A percentile compares a stretch with the other conserved stretches of the same genome.
These are phyloP conservation scores for Morone chrysops DNA, from an alignment of 2,113 vertebrate genomes.

Conservation along the genomic window DNA sequence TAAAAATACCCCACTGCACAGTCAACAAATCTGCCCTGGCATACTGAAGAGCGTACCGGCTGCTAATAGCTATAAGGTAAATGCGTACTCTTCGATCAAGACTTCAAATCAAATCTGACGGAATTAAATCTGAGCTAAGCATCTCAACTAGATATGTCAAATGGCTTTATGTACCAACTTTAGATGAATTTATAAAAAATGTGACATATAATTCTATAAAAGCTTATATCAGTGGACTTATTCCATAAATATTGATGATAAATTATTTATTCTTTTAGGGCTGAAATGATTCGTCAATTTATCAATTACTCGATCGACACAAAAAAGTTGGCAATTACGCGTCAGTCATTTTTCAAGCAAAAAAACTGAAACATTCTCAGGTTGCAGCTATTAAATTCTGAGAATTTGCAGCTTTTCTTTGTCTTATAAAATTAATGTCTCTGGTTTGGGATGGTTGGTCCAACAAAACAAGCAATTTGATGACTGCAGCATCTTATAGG, in stretches of 20 bases:
- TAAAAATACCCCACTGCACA: constrained; percentile 53
- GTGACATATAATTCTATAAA: not conserved
- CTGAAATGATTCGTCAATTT: not conserved
- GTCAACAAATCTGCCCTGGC: constrained; percentile 63
- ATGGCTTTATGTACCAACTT: not conserved
- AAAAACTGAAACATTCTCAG: not conserved
- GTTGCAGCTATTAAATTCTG: not conserved
- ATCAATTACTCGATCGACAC: not conserved
- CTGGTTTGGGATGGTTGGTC: not conserved
- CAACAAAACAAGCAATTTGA: not conserved
- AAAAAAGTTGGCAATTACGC: no score
- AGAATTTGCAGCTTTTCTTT: not conserved
- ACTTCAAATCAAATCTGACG: constrained; percentile 60
- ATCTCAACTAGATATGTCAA: constrained; percentile 32
- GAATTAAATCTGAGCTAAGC: constrained; percentile 56
- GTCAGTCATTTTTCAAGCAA: not conserved
- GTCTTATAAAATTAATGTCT: not conserved
- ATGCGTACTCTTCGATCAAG: constrained; percentile 30
- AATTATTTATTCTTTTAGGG: not conserved
- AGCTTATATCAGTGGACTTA: fast-evolving
- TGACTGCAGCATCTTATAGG: not conserved
- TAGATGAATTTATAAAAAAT: constrained; percentile 3
- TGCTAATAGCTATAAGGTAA: constrained; percentile 70
- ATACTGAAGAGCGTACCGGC: constrained; percentile 28
- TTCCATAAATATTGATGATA: not conserved